Conservation (phyloP, 1,140 invertebrate genomes). For the Brachionus manjavacas region DNA sequence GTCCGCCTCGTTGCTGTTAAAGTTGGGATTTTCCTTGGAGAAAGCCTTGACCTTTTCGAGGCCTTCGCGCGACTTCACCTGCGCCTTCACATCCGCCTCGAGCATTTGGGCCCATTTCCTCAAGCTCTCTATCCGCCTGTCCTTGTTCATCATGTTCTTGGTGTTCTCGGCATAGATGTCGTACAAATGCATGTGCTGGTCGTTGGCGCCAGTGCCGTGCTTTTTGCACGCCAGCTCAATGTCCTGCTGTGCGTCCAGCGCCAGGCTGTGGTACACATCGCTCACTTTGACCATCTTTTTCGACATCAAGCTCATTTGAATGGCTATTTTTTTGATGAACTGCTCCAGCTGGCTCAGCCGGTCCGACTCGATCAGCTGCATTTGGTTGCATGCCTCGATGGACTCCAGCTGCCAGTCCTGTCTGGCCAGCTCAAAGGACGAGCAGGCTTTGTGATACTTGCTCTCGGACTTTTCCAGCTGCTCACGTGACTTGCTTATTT, state of each 20-base stretch:
- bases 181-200: constrained; percentile 3
- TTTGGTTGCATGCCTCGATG: constrained; percentile 65
- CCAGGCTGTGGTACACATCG: neutral
- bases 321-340: constrained; percentile 3
- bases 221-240: neutral
- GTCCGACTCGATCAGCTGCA: constrained; percentile 81
- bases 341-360: constrained; percentile 71
- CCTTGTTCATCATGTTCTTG: constrained; percentile 42
- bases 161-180: constrained; percentile 36
- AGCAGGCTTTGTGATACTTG: constrained; percentile 83
- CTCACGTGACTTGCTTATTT: constrained; percentile 82
- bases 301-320: neutral
- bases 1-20: constrained; percentile 14
- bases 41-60: constrained; percentile 26
- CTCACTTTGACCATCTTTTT: neutral
- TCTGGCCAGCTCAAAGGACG: constrained; percentile 78
- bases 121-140: constrained; percentile 17
- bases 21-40: constrained; percentile 18
- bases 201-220: neutral
- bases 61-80: neutral
- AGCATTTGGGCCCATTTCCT: constrained; percentile 1
- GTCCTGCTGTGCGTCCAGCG: neutral
- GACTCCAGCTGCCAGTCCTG: constrained; percentile 85
- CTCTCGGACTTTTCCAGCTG: constrained; percentile 80
- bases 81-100: neutral